Percentiles rank a stretch among this genome's conserved stretches.
Conservation (phyloP, 2,113 vertebrate species). For the Pachyramphus minor region DNA sequence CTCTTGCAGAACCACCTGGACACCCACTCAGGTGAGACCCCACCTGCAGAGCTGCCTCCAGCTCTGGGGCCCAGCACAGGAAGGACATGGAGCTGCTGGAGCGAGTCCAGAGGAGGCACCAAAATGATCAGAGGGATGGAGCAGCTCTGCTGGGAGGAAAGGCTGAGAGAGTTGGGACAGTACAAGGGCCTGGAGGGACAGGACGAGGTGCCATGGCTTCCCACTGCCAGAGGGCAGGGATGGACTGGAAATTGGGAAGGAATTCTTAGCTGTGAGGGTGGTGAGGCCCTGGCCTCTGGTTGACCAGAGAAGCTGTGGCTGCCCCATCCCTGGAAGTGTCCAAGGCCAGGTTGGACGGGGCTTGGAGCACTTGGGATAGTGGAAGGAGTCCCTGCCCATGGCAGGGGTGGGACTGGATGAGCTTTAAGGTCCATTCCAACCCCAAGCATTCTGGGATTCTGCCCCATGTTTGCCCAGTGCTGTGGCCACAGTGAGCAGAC, state of each 20-base stretch:
- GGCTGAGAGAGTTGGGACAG: not conserved
- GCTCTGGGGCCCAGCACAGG: not conserved
- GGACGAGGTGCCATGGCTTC: not conserved
- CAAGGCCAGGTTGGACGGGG: not conserved
- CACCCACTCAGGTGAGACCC: not conserved
- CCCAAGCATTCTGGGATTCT: not conserved
- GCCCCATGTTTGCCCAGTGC: fast-evolving
- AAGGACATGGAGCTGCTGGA: not conserved
- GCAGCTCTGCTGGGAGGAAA: not conserved
- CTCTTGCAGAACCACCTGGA: not conserved
- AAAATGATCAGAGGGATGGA: not conserved
- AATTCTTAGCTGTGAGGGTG: not conserved
- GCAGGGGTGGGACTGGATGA: not conserved
- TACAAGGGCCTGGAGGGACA: not conserved
- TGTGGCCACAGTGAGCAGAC: fast-evolving
- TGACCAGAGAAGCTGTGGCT: not conserved
- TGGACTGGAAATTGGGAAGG: not conserved
- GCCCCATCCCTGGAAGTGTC: not conserved
- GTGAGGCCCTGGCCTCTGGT: not conserved
- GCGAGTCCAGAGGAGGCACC: not conserved
- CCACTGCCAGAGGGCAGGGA: not conserved
- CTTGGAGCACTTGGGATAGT: not conserved
- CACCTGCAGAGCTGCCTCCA: not conserved
- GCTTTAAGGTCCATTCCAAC: not conserved
- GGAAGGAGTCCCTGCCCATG: not conserved